Percentiles rank a stretch among this genome's conserved stretches.
Evolutionary conservation across 2,797 vertebrate species (phyloP).

Genomic region (Poecile montanus): DNA sequence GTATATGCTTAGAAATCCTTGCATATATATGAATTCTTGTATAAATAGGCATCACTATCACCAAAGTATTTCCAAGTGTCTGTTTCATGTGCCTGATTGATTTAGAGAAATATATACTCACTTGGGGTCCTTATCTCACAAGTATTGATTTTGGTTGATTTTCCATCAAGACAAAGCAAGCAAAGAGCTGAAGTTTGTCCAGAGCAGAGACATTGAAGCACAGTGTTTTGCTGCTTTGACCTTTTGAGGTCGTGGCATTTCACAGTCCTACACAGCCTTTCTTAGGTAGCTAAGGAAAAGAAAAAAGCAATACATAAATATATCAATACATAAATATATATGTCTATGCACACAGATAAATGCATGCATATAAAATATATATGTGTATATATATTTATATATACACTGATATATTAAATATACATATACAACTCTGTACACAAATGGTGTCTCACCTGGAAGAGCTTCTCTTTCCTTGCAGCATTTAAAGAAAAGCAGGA

Average conservation of each 20-base stretch:
- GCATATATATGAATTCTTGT: not conserved
- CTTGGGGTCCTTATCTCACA: not conserved
- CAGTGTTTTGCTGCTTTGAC: not conserved
- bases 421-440: not conserved
- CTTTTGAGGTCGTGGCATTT: slow-evolving; percentile 1
- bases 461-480: not conserved
- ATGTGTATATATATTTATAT: not conserved
- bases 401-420: not conserved
- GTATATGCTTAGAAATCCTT: not conserved
- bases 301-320: not conserved
- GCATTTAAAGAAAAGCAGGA: not conserved
- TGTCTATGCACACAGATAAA: not conserved
- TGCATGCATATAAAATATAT: not conserved
- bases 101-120: not conserved
- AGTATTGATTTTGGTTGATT: not conserved
- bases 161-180: not conserved
- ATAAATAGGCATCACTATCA: not conserved
- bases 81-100: not conserved
- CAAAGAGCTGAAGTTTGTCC: not conserved
- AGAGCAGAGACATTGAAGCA: not conserved
- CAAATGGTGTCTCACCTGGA: slow-evolving; percentile 26
- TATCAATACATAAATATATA: too few relatives aligned
- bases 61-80: not conserved
- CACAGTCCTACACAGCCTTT: not conserved
- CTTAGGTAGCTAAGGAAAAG: not conserved